Base-by-base conservation (phyloP, 2,797 vertebrate genomes). In the Australoheros facetus region DNA sequence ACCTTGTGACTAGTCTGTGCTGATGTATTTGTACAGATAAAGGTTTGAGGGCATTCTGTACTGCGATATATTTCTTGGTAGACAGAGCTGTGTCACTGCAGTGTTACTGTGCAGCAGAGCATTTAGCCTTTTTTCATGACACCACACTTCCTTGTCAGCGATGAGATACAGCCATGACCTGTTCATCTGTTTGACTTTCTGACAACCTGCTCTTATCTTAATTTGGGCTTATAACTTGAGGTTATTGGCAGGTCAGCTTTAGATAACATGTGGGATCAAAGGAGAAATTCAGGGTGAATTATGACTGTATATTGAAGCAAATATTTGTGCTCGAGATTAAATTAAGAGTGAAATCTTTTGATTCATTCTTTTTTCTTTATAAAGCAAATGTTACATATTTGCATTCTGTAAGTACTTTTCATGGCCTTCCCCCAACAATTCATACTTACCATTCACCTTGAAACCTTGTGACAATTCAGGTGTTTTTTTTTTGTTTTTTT, bases 161-260 rank as follows among this genome's bases (percentile, higher is more conserved):
- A 91, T 94, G 85, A 94, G 93, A 91, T 89, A 89, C 8, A 12
- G 28, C 83, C 80, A 76, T 91, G 89, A 91, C 87, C 56, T 8
- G 30, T 78, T 88, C 74, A 87, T 84, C 83, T 78, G 83, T 80
- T 87, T 94, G 91, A 92, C 91, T 92, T 85, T 91, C 74, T 89
- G 82, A 84, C 85, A 82, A 87, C 81, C 81, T 81, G 14, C 51
- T 7, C 84, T 93, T 93, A 93, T 95, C 93, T 93, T 89, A 93
- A 94, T 94, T 93, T 80, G 78, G 55, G 73, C 39, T 90, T 56
- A 37, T 93, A 91, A 88, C 37, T 32, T 3, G 3, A 82, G 89
- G 88, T 91, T 82, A 87, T 8, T 30, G 17, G 59, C 77, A 72
- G 92, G 91, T 90, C 91, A 92, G 58, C 53, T 51, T 80, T 57